Conservation (phyloP, 2,888 invertebrate species). For the Micropterix aruncella region DNA sequence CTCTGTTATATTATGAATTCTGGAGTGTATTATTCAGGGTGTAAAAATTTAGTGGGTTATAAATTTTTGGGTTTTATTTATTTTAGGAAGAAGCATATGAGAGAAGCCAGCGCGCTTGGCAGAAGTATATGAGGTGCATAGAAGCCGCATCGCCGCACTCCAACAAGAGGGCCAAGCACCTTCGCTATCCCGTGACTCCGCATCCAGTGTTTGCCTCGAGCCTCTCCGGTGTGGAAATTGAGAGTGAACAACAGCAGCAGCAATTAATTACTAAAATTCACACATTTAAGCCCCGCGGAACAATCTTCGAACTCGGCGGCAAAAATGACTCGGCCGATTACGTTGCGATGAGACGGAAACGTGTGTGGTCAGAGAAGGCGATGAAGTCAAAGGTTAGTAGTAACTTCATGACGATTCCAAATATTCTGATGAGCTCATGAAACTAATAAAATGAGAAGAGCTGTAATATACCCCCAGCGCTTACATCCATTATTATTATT, state of each 20-base stretch:
- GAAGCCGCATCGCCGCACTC: constrained; percentile 84
- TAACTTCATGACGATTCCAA: too few species aligned
- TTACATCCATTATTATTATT: too few species aligned
- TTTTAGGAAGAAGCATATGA: constrained; percentile 34
- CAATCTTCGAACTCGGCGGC: constrained; percentile 84
- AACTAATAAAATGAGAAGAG: too few species aligned
- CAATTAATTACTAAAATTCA: constrained; percentile 9
- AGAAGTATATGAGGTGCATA: constrained; percentile 77
- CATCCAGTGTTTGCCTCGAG: constrained; percentile 47
- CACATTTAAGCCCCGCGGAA: constrained; percentile 29
- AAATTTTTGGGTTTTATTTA: neutral
- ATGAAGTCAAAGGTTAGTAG: neutral
- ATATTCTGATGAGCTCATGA: too few species aligned
- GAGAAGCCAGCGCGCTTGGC: constrained; percentile 79
- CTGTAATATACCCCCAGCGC: too few species aligned
- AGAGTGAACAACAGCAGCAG: constrained; percentile 5
- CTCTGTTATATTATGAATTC: too few species aligned
- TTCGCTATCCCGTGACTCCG: constrained; percentile 40
- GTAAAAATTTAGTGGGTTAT: too few species aligned
- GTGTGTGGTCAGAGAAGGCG: constrained; percentile 21
- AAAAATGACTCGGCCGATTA: constrained; percentile 66
- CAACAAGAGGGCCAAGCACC: constrained; percentile 69
- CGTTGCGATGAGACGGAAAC: constrained; percentile 77
- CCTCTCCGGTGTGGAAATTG: constrained; percentile 19
- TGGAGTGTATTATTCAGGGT: too few species aligned